Conservation (phyloP, 2,113 vertebrate species). For the Myotis lucifugus region DNA sequence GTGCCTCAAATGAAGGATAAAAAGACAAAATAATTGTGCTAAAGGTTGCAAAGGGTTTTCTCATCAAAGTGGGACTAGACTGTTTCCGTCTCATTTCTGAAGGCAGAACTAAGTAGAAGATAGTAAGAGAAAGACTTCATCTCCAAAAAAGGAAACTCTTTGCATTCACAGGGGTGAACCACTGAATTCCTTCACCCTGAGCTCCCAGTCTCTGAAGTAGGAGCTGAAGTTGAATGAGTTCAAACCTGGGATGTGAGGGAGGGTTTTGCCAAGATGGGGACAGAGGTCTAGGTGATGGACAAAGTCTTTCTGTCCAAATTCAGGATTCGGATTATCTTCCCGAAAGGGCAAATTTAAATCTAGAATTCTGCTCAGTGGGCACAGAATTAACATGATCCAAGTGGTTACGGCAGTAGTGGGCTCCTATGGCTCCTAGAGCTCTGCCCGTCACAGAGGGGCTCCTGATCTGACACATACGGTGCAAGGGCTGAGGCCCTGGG, state of each 20-base stretch:
- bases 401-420: not conserved
- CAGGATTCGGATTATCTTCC: not conserved
- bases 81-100: not conserved
- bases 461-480: not conserved
- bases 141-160: not conserved
- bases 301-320: not conserved
- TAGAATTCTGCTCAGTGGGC: not conserved
- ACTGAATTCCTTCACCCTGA: not conserved
- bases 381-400: not conserved
- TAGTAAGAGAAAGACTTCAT: not conserved
- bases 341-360: not conserved
- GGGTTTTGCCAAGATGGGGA: not conserved
- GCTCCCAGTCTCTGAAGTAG: not conserved
- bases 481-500: not conserved
- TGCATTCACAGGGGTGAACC: not conserved
- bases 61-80: not conserved
- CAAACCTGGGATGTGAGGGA: not conserved
- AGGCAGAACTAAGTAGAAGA: not conserved
- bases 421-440: not conserved
- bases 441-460: not conserved
- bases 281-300: not conserved
- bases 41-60: not conserved
- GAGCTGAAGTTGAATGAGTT: not conserved
- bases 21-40: not conserved
- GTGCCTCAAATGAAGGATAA: not conserved